A percentile compares a stretch with the other conserved stretches of the same genome.
Conservation (phyloP, 2,797 vertebrate species). For the Galago senegalensis region DNA sequence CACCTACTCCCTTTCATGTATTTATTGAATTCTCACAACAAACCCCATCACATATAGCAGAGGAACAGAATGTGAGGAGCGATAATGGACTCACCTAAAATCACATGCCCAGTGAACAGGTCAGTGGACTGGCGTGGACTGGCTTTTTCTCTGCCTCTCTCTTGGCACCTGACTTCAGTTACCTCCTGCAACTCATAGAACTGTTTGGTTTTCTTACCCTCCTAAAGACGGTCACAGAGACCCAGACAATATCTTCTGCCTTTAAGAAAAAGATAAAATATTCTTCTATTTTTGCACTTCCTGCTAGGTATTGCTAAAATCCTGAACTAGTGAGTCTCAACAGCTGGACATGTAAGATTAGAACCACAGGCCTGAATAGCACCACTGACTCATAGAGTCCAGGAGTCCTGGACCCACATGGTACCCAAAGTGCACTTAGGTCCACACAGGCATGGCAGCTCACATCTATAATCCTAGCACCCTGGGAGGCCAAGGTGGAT, state of each 20-base stretch:
- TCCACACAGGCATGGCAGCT: not conserved
- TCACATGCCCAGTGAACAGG: not conserved
- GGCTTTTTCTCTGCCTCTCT: not conserved
- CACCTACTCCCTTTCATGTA: not conserved
- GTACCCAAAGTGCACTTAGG: not conserved
- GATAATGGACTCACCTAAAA: not conserved
- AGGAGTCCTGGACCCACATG: not conserved
- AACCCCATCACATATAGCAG: not conserved
- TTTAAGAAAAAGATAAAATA: not conserved
- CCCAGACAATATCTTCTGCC: not conserved
- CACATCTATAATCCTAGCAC: too few relatives aligned
- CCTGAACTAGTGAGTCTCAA: not conserved
- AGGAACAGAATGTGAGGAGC: not conserved
- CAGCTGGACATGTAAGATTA: not conserved
- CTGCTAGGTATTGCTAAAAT: not conserved
- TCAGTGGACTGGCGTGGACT: not conserved
- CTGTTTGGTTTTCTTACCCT: not conserved
- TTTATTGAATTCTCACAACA: not conserved
- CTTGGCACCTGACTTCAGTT: not conserved
- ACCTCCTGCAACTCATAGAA: not conserved
- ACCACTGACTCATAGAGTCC: not conserved
- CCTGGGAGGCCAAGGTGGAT: too few relatives aligned
- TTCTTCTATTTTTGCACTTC: not conserved
- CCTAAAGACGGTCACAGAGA: not conserved
- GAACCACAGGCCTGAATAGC: not conserved